Evolutionary conservation across 2,888 invertebrate species (phyloP).

Genomic region (Smittia sp.): DNA sequence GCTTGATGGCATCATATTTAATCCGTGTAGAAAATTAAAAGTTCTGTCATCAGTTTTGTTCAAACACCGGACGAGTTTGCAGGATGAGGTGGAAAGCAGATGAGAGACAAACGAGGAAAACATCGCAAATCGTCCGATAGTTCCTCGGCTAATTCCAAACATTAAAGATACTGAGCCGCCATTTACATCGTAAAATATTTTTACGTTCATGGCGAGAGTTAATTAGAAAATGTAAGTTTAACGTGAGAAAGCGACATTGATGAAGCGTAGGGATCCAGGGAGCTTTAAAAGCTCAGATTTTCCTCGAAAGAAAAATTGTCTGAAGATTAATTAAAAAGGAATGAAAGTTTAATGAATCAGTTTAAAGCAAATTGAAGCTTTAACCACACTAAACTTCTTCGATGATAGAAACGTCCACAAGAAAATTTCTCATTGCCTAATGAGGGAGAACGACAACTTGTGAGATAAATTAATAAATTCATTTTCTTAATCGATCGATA

Average conservation of each 20-base stretch:
- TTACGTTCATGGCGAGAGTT: slow-evolving; percentile 27
- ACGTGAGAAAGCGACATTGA: not conserved
- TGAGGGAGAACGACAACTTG: too few relatives aligned
- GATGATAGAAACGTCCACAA: too few relatives aligned
- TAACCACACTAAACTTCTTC: too few relatives aligned
- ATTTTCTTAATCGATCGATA: too few relatives aligned
- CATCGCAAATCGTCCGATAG: slow-evolving; percentile 18
- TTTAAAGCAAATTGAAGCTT: too few relatives aligned
- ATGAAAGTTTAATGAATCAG: too few relatives aligned
- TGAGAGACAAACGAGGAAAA: not conserved
- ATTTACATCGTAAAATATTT: slow-evolving; percentile 22
- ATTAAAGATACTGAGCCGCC: slow-evolving; percentile 22
- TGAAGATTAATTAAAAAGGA: too few relatives aligned
- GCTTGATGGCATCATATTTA: slow-evolving; percentile 19
- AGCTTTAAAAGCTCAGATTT: too few relatives aligned
- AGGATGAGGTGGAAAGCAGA: too few relatives aligned
- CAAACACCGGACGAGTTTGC: not conserved
- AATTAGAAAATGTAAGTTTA: slow-evolving; percentile 31
- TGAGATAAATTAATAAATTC: too few relatives aligned
- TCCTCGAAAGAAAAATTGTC: too few relatives aligned
- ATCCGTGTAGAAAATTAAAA: slow-evolving; percentile 31
- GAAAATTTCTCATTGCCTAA: too few relatives aligned
- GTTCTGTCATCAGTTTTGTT: slow-evolving; percentile 11
- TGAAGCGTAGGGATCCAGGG: not conserved
- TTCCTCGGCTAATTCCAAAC: not conserved